Evolutionary conservation across 2,113 vertebrate species (phyloP).

Genomic region (Prionailurus viverrinus): DNA sequence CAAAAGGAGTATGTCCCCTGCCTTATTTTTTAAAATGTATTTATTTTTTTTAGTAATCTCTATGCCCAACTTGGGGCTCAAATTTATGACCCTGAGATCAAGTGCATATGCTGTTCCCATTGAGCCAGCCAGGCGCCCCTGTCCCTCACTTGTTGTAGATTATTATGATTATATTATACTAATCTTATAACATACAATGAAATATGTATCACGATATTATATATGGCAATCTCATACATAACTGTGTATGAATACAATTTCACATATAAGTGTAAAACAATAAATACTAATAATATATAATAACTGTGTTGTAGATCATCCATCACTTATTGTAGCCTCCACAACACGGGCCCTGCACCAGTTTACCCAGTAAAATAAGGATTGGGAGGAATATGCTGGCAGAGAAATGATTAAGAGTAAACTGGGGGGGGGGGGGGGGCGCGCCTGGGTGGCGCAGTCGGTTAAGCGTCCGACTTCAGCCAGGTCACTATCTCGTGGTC

Average conservation of each 20-base stretch:
- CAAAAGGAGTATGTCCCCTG: neutral
- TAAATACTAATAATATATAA: neutral
- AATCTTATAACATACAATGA: neutral
- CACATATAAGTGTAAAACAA: fast-evolving
- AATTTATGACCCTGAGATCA: too few species aligned
- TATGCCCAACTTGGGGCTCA: too few species aligned
- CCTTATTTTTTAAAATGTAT: neutral
- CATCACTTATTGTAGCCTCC: neutral
- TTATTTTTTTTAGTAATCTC: neutral
- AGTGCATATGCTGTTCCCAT: too few species aligned
- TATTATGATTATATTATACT: neutral
- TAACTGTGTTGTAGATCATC: fast-evolving
- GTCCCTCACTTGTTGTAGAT: neutral
- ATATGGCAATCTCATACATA: fast-evolving
- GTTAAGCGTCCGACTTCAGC: too few species aligned
- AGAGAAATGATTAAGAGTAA: neutral
- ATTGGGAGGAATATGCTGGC: neutral
- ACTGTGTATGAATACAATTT: neutral
- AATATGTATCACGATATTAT: too few species aligned
- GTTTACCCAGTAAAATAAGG: fast-evolving
- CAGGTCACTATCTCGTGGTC: too few species aligned
- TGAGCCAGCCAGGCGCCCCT: too few species aligned
- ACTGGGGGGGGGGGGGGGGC: too few species aligned
- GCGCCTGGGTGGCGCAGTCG: too few species aligned
- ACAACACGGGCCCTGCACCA: fast-evolving